Evolutionary conservation across 2,113 vertebrate species (phyloP).

Genomic region (Centropristis striata): DNA sequence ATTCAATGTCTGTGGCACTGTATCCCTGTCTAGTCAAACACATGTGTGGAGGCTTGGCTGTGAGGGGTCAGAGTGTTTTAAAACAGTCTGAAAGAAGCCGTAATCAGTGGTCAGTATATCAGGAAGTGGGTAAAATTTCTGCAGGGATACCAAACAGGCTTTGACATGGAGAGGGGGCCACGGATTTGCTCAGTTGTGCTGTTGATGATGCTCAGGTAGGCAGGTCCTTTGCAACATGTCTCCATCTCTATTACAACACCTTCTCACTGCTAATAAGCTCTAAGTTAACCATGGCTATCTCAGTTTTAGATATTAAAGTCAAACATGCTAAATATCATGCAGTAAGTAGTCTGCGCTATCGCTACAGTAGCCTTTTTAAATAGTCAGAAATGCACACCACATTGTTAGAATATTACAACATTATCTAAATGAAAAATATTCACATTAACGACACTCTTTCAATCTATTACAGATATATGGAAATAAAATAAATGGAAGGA

Average conservation of each 20-base stretch:
- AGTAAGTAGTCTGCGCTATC: conserved; percentile 65
- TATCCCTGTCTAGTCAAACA: conserved; percentile 44
- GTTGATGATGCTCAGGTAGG: conserved; percentile 84
- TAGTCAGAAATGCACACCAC: conserved; percentile 49
- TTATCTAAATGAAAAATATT: conserved; percentile 12
- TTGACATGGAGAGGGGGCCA: conserved; percentile 5
- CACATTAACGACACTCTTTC: conserved; percentile 13
- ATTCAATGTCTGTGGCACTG: conserved; percentile 53
- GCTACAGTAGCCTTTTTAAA: conserved; percentile 42
- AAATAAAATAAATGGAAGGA: conserved; percentile 15
- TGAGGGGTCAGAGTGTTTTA: conserved; percentile 36
- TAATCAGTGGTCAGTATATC: conserved; percentile 15
- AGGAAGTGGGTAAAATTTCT: conserved; percentile 26
- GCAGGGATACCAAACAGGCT: conserved; percentile 12
- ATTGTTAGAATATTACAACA: conserved; percentile 32
- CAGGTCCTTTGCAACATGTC: conserved; percentile 80
- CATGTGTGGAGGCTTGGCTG: conserved; percentile 49
- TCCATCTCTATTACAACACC: conserved; percentile 78
- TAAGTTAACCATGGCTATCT: conserved; percentile 79
- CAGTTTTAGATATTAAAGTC: conserved; percentile 54
- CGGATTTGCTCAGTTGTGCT: conserved; percentile 65
- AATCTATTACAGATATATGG: conserved; percentile 29
- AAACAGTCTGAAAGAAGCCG: not conserved
- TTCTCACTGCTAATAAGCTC: conserved; percentile 89
- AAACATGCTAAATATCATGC: conserved; percentile 74